Evolutionary conservation across 2,113 vertebrate species (phyloP).

Genomic region (Elaphurus davidianus): DNA sequence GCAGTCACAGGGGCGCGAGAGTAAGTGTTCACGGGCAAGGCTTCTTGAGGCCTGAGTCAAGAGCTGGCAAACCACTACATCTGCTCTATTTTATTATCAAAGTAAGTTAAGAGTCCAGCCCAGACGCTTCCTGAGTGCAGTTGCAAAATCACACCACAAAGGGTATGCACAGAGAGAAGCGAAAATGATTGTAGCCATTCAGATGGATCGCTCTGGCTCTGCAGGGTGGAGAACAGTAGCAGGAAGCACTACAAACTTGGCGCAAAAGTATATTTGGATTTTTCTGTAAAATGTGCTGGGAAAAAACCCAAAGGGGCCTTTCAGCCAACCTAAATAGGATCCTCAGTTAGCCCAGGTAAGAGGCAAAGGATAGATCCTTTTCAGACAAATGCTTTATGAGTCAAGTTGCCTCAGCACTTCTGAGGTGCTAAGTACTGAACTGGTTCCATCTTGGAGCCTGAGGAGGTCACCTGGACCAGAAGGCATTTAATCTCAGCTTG

Average conservation of each 20-base stretch:
- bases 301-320: neutral
- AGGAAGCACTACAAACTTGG: neutral
- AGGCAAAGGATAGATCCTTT: neutral
- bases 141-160: neutral
- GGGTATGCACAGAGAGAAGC: rapidly evolving
- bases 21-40: neutral
- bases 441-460: neutral
- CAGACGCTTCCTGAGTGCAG: neutral
- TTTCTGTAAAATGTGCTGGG: neutral
- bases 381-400: neutral
- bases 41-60: neutral
- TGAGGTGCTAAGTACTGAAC: neutral
- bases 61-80: neutral
- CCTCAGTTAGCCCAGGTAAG: neutral
- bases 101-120: neutral
- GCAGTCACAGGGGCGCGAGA: neutral
- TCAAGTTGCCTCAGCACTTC: neutral
- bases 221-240: too few species aligned
- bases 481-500: neutral
- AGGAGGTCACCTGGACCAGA: too few species aligned
- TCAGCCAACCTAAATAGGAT: neutral
- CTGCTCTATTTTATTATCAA: neutral
- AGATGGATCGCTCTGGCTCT: neutral
- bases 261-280: neutral
- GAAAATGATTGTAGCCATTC: neutral